A percentile compares a stretch with the other conserved stretches of the same genome.
These are phyloP conservation scores for Acromyrmex charruanus DNA, from an alignment of 1,140 invertebrate genomes.

Conservation along the genomic window DNA sequence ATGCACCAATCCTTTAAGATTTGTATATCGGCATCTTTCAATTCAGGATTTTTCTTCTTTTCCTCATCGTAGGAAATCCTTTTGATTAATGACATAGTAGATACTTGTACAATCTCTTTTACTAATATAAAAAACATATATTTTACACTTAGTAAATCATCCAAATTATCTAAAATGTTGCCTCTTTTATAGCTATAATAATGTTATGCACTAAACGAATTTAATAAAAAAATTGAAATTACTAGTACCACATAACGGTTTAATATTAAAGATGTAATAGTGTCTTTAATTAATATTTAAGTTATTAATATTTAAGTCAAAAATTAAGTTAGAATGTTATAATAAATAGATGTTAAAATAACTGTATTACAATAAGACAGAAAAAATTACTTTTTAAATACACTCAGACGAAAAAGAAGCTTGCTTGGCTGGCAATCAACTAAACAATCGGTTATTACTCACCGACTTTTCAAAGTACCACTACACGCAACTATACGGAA, in stretches of 20 bases:
- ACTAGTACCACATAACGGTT: neutral
- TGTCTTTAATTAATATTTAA: constrained; percentile 1
- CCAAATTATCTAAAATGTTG: neutral
- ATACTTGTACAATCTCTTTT: neutral
- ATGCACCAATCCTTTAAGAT: constrained; percentile 88
- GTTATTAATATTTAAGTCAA: neutral
- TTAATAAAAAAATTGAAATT: constrained; percentile 3
- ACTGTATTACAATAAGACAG: neutral
- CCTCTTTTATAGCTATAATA: neutral
- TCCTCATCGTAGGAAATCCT: constrained; percentile 84
- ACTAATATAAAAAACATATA: neutral
- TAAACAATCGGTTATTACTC: neutral
- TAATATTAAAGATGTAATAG: constrained; percentile 1
- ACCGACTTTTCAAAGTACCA: neutral
- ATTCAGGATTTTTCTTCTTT: constrained; percentile 87
- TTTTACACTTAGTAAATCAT: constrained; percentile 11
- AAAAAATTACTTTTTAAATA: neutral
- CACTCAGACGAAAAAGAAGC: neutral
- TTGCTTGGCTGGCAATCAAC: neutral
- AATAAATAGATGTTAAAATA: neutral
- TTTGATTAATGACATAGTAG: constrained; percentile 30
- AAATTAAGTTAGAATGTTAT: neutral
- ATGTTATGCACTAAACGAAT: neutral
- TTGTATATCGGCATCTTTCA: constrained; percentile 87
- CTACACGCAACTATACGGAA: neutral